Percentiles rank a stretch among this genome's conserved stretches.
Evolutionary conservation across 2,797 vertebrate genomes (phyloP).

Genomic region (Gallinago solitaria): DNA sequence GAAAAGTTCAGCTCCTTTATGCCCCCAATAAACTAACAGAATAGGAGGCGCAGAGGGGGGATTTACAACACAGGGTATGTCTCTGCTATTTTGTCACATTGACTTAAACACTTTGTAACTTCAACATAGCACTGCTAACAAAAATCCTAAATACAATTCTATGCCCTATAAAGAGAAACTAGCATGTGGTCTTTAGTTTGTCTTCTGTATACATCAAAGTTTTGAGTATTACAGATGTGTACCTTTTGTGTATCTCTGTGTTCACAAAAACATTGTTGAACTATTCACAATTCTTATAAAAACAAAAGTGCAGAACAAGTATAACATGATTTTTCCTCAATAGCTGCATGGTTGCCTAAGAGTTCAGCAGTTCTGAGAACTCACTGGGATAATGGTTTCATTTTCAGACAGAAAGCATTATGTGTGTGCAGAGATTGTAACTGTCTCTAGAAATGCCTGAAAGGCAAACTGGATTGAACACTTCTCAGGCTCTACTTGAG

Average conservation of each 20-base stretch:
- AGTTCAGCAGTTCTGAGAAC: background rate
- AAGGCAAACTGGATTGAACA: conserved; percentile 21
- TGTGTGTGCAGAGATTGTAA: background rate
- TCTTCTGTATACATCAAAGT: background rate
- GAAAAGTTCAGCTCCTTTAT: background rate
- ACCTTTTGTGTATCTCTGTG: background rate
- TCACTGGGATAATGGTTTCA: background rate
- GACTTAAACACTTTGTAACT: background rate
- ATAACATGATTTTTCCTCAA: background rate
- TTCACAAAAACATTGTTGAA: background rate
- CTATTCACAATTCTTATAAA: background rate
- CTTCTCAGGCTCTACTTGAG: conserved; percentile 7
- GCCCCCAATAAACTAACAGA: background rate
- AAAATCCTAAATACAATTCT: background rate
- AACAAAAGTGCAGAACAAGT: background rate
- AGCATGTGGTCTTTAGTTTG: background rate
- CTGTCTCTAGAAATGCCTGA: background rate
- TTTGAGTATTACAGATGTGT: background rate
- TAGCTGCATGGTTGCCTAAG: background rate
- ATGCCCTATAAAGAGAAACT: background rate
- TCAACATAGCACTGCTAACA: background rate
- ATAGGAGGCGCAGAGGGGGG: background rate
- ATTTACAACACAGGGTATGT: background rate
- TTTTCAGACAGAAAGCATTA: background rate
- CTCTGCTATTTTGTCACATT: background rate